These are phyloP conservation scores for Aethes cnicana DNA, from an alignment of 2,888 invertebrate species.

Conservation along the genomic window DNA sequence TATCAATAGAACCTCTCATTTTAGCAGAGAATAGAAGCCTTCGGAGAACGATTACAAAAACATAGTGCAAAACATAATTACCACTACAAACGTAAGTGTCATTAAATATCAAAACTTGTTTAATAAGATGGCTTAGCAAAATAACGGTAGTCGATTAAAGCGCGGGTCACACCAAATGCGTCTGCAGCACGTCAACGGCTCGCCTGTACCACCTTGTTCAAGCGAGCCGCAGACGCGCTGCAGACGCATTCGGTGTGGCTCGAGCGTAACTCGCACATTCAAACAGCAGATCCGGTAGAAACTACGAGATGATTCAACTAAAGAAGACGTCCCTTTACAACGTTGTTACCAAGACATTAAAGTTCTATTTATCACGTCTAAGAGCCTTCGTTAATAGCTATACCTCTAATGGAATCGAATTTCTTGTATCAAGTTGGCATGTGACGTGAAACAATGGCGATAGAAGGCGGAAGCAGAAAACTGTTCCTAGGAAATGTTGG, in stretches of 20 bases:
- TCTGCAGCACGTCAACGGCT: no score
- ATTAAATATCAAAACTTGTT: slow-evolving; percentile 15
- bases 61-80: slow-evolving; percentile 9
- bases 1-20: slow-evolving; percentile 13
- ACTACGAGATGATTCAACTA: no score
- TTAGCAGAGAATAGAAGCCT: slow-evolving; percentile 19
- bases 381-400: no score
- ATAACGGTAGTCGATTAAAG: slow-evolving; percentile 15
- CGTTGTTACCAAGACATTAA: no score
- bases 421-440: slow-evolving; percentile 22
- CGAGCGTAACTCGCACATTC: slow-evolving; percentile 13
- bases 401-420: slow-evolving; percentile 28
- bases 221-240: no score
- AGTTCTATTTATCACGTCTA: no score
- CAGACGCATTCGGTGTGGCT: no score
- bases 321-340: no score
- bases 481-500: slow-evolving; percentile 22
- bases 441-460: slow-evolving; percentile 28
- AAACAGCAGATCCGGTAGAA: slow-evolving; percentile 28
- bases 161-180: no score
- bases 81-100: slow-evolving; percentile 2
- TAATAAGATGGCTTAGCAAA: slow-evolving; percentile 8
- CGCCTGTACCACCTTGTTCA: no score
- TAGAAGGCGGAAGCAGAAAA: slow-evolving; percentile 30
- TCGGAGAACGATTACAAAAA: slow-evolving; percentile 13